A percentile compares a stretch with the other conserved stretches of the same genome.
Conservation (phyloP, 2,113 vertebrate genomes). For the Apteryx owenii region DNA sequence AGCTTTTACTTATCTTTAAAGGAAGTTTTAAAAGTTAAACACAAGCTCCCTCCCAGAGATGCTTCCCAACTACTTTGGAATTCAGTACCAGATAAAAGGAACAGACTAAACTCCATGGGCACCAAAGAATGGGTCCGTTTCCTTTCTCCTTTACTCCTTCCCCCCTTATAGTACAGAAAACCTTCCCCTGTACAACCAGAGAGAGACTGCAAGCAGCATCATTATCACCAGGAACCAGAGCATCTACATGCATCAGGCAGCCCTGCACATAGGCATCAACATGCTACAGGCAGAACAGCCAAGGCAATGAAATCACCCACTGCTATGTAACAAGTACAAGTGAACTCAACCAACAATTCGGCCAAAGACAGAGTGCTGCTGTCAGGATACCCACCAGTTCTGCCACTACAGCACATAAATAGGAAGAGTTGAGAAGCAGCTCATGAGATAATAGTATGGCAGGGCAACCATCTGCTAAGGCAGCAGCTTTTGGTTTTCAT, state of each 20-base stretch:
- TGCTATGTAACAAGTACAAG: not conserved
- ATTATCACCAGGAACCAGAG: not conserved
- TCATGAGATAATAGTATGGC: not conserved
- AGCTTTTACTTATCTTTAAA: not conserved
- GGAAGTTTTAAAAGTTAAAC: not conserved
- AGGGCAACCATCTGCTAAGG: fast-evolving
- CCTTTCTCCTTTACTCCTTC: not conserved
- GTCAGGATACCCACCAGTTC: not conserved
- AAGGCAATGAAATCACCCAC: not conserved
- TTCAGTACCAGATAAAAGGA: not conserved
- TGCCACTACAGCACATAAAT: fast-evolving
- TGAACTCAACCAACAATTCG: not conserved
- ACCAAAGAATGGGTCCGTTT: not conserved
- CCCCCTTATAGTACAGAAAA: not conserved
- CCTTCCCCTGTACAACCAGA: not conserved
- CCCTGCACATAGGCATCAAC: fast-evolving
- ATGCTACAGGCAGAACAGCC: fast-evolving
- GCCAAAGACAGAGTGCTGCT: not conserved
- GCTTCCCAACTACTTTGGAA: not conserved
- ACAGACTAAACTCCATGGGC: not conserved
- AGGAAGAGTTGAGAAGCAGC: not conserved
- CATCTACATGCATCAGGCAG: fast-evolving
- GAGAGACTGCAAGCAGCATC: not conserved
- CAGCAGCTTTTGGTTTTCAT: not conserved
- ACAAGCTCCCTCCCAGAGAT: not conserved